phyloP scores from a whole-genome alignment of 2,888 invertebrate species.

The Mimumesa dahlbomi region DNA sequence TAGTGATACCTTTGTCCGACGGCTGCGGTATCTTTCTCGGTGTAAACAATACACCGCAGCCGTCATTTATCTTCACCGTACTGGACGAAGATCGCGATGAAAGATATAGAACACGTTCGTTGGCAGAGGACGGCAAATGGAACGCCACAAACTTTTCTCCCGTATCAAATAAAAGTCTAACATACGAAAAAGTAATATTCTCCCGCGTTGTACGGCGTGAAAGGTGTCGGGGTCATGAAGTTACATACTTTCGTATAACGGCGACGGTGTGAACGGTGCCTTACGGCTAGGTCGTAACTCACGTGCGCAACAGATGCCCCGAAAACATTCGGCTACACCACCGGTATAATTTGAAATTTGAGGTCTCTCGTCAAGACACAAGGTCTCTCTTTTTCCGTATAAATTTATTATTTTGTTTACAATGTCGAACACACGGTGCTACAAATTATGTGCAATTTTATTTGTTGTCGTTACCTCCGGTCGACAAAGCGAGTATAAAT shows the following conservation, averaged over 20 bases:
- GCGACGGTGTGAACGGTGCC: conserved; percentile 52
- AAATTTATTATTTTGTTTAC: conserved; percentile 5
- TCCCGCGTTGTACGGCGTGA: background rate
- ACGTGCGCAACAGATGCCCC: conserved; percentile 73
- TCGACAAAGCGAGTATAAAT: no score
- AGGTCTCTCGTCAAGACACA: conserved; percentile 14
- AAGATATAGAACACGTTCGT: background rate
- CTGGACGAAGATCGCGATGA: background rate
- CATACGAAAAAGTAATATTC: no score
- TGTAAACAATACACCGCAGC: conserved; percentile 44
- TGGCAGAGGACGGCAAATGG: no score
- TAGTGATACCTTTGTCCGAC: conserved; percentile 2
- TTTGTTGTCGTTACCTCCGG: no score
- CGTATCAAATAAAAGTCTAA: no score
- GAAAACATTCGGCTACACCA: conserved; percentile 46
- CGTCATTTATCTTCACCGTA: background rate
- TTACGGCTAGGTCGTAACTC: conserved; percentile 61
- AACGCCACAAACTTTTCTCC: no score
- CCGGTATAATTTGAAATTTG: conserved; percentile 50
- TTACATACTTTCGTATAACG: conserved; percentile 1
- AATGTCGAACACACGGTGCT: background rate
- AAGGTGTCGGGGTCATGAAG: background rate
- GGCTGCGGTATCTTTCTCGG: background rate
- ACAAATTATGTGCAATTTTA: no score
- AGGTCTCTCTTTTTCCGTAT: background rate